Evolutionary conservation across 1,140 invertebrate species (phyloP), one percentile per base, ranked within the genome.

Genomic region (Arctopsyche grandis): DNA sequence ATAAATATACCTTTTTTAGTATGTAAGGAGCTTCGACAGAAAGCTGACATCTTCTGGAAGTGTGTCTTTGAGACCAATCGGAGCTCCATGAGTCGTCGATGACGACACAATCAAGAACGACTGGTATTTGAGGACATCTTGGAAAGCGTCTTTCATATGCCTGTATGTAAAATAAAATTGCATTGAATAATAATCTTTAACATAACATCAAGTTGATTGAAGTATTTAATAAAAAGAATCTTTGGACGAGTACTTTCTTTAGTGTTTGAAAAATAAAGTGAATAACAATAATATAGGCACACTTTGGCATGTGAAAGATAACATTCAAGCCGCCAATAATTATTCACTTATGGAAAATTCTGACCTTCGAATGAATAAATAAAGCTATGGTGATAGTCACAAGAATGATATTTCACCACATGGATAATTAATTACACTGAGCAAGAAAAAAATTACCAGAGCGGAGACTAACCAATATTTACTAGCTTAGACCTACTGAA

Each of bases 1-100:
- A 38, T 38, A 7, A 4, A 38, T 52, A 10, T 86, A 97, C 95
- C 91, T 98, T 99, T 88, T 98, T 98, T 63, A 99, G 91, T 38
- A 99, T 89, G 86, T 99, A 99, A 0, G 98, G 98, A 19, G 96
- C 97, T 80, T 99, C 98, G 0, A 99, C 95, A 84, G 96, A 96
- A 21, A 99, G 88, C 88, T 95, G 94, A 86, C 97, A 99, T 75
- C 95, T 91, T 76, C 98, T 89, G 83, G 97, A 96, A n/a, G 97
- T 95, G 69, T 94, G 91, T 84, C 94, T 90, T 81, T 94, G 89
- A 1, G 94, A 91, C 63, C 94, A 94, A 86, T 97, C 96, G 76
- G 93, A 91, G 82, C 92, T 91, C 83, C 92, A 92, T 79, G 91
- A 92, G 82, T 99, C 97, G 75, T 91, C 90, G 7, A 93, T 90